Percentiles rank a stretch among this genome's conserved stretches.
These are phyloP conservation scores for Empis livida DNA, from an alignment of 2,888 invertebrate genomes.

Conservation along the genomic window DNA sequence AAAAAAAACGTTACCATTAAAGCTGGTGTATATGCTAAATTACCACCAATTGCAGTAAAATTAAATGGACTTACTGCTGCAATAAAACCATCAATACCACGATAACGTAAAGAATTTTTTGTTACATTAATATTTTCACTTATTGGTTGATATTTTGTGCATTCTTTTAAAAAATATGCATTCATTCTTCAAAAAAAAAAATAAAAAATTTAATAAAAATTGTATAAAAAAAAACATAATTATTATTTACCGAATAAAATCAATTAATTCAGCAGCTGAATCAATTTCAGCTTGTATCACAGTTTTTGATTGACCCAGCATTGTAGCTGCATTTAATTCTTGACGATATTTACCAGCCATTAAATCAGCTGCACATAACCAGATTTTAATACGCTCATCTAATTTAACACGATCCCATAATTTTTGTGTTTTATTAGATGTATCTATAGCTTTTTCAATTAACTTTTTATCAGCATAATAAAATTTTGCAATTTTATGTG, in stretches of 20 bases:
- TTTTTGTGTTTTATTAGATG: slow-evolving; percentile 57
- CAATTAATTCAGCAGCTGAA: slow-evolving; percentile 83
- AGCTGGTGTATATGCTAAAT: slow-evolving; percentile 78
- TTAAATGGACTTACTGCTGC: slow-evolving; percentile 97
- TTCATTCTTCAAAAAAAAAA: slow-evolving; percentile 42
- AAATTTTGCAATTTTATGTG: slow-evolving; percentile 72
- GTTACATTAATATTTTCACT: slow-evolving; percentile 57
- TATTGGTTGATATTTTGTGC: slow-evolving; percentile 76
- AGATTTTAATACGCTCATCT: slow-evolving; percentile 63
- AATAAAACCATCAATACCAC: slow-evolving; percentile 91
- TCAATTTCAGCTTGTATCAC: slow-evolving; percentile 94
- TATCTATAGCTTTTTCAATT: slow-evolving; percentile 69
- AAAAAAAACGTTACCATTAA: too few species aligned
- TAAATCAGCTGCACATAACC: slow-evolving; percentile 74
- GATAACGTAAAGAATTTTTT: slow-evolving; percentile 66
- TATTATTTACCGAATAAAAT: slow-evolving; percentile 76
- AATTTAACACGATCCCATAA: slow-evolving; percentile 78
- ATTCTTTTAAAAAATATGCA: slow-evolving; percentile 65
- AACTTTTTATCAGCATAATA: slow-evolving; percentile 74
- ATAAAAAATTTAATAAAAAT: background rate
- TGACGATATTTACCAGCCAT: slow-evolving; percentile 78
- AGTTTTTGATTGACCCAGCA: slow-evolving; percentile 93
- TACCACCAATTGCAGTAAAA: slow-evolving; percentile 97
- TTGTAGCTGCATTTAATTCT: slow-evolving; percentile 82
- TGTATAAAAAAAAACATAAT: slow-evolving; percentile 19